These are phyloP conservation scores for Ophioderma brevispina DNA, from an alignment of 35 echinoderm and acorn worm genomes.

Conservation along the genomic window DNA sequence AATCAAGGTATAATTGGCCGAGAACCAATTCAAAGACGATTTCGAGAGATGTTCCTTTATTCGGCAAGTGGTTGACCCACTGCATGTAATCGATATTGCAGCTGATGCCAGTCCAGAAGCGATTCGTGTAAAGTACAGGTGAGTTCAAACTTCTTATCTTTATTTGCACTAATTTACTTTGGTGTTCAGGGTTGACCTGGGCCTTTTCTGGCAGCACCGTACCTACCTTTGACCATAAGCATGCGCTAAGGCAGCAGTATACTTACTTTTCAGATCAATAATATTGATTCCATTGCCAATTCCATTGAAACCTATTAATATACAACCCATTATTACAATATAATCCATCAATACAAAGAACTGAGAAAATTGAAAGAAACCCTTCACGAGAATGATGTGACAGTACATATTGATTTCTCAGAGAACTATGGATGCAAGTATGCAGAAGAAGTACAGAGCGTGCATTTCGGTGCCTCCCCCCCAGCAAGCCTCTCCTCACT, in stretches of 20 bases:
- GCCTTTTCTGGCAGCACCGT: background rate
- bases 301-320: too few species aligned
- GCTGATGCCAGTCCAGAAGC: background rate
- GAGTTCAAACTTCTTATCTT: background rate
- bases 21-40: background rate
- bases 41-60: background rate
- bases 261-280: background rate
- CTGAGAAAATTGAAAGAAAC: background rate
- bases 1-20: background rate
- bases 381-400: background rate
- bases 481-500: constrained; percentile 17
- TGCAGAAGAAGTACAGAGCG: constrained; percentile 33
- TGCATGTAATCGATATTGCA: background rate
- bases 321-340: constrained; percentile 25
- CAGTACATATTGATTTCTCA: constrained; percentile 21
- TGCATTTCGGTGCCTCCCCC: constrained; percentile 36
- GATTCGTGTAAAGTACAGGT: background rate
- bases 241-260: background rate
- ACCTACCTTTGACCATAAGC: background rate
- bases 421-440: constrained; percentile 41
- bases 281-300: background rate
- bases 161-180: background rate
- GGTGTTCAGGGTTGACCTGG: background rate
- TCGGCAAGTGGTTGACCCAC: background rate
- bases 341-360: constrained; percentile 36